Evolutionary conservation across 2,113 vertebrate genomes (phyloP), one percentile per base, ranked within the genome.

Genomic region (Excalfactoria chinensis): DNA sequence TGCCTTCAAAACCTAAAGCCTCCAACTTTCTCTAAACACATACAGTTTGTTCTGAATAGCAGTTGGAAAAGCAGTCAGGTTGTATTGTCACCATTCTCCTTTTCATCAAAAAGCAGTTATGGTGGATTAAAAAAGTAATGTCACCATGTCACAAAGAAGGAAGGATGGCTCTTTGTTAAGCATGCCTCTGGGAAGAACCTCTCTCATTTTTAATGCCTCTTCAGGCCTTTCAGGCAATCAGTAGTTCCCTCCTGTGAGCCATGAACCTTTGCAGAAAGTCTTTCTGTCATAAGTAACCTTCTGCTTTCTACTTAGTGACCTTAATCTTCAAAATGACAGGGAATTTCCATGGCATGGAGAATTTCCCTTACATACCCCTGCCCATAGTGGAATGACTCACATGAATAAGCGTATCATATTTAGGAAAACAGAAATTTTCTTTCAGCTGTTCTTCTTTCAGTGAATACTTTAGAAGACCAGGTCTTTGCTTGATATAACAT

Each of bases 281-380:
- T 93, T 95, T 90, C 88, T 95, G 91, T 96, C 51, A 44, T 63
- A 88, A 87, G 78, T 87, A 95, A 95, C 88, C 90, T 48, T 74
- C 83, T 95, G 78, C 89, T 95, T 95, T 97, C 82, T 93, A 70
- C 89, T 85, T 80, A 66, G 68, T 95, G 93, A 96, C 94, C 95
- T 95, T 86, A 95, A 87, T 91, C 95, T 97, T 96, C 94, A 92
- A 93, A 91, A 96, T 88, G 91, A 94, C 88, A 95, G 89, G 58
- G 44, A 81, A 95, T 83, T 90, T 90, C 80, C 74, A 35, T 51
- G 23, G 70, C 70, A 51, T 73, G 28, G 60, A 96, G 67, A 93
- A 84, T 63, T 95, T 92, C 77, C 48, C 81, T 94, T 92, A 80
- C 67, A 80, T 14, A 82, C 22, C 37, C 73, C 70, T 58, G 56